Conservation (phyloP, 2,888 invertebrate species). For the Mimachlamys varia region DNA sequence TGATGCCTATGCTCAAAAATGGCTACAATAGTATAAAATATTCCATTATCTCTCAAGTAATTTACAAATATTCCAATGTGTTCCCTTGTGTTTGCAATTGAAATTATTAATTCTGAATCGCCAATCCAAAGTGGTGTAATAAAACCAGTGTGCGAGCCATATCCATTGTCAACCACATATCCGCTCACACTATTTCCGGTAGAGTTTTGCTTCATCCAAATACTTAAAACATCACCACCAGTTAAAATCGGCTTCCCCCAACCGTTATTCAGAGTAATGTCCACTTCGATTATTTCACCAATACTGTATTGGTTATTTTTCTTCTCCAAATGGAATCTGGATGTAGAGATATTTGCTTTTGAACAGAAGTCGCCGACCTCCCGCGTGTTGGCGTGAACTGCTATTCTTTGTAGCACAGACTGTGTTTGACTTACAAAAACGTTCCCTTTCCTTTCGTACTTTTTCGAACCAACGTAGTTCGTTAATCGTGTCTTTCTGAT, state of each 20-base stretch:
- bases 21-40: constrained; percentile 12
- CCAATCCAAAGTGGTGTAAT: constrained; percentile 36
- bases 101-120: background rate
- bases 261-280: constrained; percentile 8
- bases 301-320: background rate
- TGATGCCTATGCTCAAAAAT: constrained; percentile 31
- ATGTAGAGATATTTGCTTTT: no score
- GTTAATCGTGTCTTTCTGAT: no score
- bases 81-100: background rate
- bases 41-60: background rate
- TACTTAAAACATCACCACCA: constrained; percentile 39
- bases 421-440: no score
- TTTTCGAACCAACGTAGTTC: no score
- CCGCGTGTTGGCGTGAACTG: no score
- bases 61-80: constrained; percentile 20
- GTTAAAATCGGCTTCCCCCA: background rate
- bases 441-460: no score
- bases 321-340: no score
- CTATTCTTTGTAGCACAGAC: no score
- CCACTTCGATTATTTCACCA: constrained; percentile 37
- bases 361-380: no score
- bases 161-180: constrained; percentile 41
- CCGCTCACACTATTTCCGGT: constrained; percentile 11
- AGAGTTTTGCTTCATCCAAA: constrained; percentile 19
- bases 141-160: constrained; percentile 40